A percentile compares a stretch with the other conserved stretches of the same genome.
Conservation (phyloP, 1,140 invertebrate species). For the Saxidomus purpurata region DNA sequence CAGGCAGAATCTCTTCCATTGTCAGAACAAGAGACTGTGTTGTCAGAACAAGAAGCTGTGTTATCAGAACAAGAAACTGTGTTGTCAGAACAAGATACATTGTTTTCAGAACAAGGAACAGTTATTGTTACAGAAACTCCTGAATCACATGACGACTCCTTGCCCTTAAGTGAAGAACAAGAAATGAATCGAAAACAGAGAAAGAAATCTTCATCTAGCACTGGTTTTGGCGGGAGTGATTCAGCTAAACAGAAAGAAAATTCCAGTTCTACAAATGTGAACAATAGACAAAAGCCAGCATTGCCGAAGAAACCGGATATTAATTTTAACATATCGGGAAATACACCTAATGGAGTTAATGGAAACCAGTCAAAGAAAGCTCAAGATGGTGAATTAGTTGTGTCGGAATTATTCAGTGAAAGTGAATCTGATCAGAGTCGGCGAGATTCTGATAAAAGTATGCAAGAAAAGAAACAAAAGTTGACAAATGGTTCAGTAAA, state of each 20-base stretch:
- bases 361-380: neutral
- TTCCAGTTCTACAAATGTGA: neutral
- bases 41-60: constrained; percentile 32
- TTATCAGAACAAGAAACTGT: constrained; percentile 41
- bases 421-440: constrained; percentile 56
- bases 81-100: constrained; percentile 6
- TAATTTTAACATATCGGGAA: constrained; percentile 11
- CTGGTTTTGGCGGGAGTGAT: neutral
- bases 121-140: constrained; percentile 36
- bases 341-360: constrained; percentile 36
- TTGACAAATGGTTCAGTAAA: neutral
- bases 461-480: constrained; percentile 28
- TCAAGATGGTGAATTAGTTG: constrained; percentile 28
- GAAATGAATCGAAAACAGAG: constrained; percentile 35
- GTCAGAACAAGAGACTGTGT: constrained; percentile 47
- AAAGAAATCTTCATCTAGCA: neutral
- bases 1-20: constrained; percentile 60
- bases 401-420: constrained; percentile 61
- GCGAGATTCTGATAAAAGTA: constrained; percentile 44
- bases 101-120: constrained; percentile 28
- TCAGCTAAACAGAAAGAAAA: constrained; percentile 21
- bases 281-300: constrained; percentile 65
- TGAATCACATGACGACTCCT: constrained; percentile 52
- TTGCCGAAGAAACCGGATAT: constrained; percentile 71
- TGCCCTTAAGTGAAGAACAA: constrained; percentile 50